Conservation (phyloP, 1,140 invertebrate genomes). For the Cherax destructor region DNA sequence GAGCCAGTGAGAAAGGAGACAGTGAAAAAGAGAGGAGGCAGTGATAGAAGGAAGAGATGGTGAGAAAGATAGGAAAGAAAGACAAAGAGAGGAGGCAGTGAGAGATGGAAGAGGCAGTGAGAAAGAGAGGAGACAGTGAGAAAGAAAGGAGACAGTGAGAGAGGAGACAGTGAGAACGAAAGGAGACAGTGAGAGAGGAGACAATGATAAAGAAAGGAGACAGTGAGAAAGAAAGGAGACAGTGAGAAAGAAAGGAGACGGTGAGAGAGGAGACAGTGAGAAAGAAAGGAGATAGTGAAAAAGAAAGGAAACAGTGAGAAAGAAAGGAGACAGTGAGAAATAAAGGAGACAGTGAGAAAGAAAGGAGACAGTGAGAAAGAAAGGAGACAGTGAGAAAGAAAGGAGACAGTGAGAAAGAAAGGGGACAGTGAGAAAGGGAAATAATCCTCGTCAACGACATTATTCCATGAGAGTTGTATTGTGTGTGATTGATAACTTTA, state of each 20-base stretch:
- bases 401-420: neutral
- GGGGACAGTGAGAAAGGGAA: neutral
- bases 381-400: neutral
- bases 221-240: neutral
- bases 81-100: neutral
- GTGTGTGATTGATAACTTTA: too few species aligned
- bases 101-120: too few species aligned
- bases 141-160: too few species aligned
- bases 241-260: neutral
- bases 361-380: neutral
- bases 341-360: neutral
- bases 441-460: too few species aligned
- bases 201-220: neutral
- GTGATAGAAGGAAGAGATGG: neutral
- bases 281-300: too few species aligned
- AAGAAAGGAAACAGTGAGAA: too few species aligned
- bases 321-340: neutral
- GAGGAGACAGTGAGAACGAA: neutral
- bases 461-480: too few species aligned
- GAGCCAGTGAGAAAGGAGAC: too few species aligned
- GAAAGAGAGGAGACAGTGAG: too few species aligned
- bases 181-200: neutral
- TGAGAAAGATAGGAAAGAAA: too few species aligned
- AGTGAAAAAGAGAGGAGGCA: neutral
- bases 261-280: neutral